Base-by-base conservation (phyloP, 2,888 invertebrate genomes). In the Fragum fragum region DNA sequence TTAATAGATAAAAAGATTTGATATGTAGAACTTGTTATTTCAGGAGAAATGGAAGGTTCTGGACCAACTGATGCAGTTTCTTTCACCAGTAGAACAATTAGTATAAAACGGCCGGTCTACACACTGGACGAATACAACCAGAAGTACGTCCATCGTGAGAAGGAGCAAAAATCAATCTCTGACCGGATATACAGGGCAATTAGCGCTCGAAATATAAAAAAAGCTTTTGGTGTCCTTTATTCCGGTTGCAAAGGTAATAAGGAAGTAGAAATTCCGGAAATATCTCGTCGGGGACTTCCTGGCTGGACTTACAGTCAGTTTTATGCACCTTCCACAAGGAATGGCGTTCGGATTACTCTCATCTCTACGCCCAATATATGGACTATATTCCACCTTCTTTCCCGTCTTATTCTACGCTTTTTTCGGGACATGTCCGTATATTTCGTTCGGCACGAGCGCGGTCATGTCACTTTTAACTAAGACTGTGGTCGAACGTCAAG, bases 311-410 rank as follows among this genome's bases (percentile, higher is more conserved):
- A 91, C 92, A 7, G 90, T 88, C n/a, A 91, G 90, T 7, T 91
- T 92, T 76, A 88, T 93, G 79, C 92, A 93, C 75, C 86, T 93
- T 23, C 92, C 93, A 1, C 93, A 92, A 77, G 91, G 92, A 9
- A 88, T 92, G 79, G 92, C 91, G 5, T 91, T 90, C 72, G 91
- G 91, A 26, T 76, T 61, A 18, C 88, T 92, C n/a, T 89, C 92
- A 18, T 88, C 88, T n/a, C 84, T 93, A n/a, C 84, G 86, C 1
- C 91, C 92, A 18, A 83, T 90, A 9, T 76, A 90, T 61, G 93
- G 93, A 0, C 87, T 93, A 23, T 92, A 92, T 81, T 83, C 89
- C 0, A 88, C 91, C 1, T 88, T 93, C 81, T 92, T 91, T 75
- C 90, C 92, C 0, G 88, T 92, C 16, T 36, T 91, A 16, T 68